These are phyloP conservation scores for Nomada ferruginata DNA, from an alignment of 2,888 invertebrate genomes.

Conservation along the genomic window DNA sequence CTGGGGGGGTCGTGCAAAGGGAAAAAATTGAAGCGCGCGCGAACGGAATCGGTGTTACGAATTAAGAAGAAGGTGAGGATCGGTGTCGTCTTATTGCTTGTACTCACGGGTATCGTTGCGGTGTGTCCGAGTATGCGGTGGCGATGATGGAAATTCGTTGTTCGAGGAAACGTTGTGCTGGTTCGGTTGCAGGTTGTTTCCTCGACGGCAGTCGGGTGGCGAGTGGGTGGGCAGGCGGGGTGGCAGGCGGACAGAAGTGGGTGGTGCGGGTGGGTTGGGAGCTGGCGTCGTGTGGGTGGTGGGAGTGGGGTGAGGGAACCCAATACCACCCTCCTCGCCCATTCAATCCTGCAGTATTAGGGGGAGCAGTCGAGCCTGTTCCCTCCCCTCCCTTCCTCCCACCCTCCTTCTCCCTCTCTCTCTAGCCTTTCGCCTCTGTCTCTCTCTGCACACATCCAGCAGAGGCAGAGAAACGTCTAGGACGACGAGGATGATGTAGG, in stretches of 20 bases:
- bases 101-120: constrained; percentile 16
- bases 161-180: constrained; percentile 77
- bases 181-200: constrained; percentile 83
- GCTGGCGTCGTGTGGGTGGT: constrained; percentile 76
- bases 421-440: background rate
- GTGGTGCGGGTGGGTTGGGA: constrained; percentile 76
- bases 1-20: background rate
- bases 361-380: constrained; percentile 74
- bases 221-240: constrained; percentile 84
- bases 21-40: constrained; percentile 12
- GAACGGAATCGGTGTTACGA: background rate
- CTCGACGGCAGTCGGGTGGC: constrained; percentile 84
- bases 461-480: constrained; percentile 49
- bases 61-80: background rate
- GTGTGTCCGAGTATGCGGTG: constrained; percentile 17
- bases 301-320: constrained; percentile 81
- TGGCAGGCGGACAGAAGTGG: constrained; percentile 80
- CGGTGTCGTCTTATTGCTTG: constrained; percentile 5
- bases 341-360: constrained; percentile 77
- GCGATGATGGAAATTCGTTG: constrained; percentile 73
- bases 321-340: constrained; percentile 80
- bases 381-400: constrained; percentile 43
- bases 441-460: constrained; percentile 55
- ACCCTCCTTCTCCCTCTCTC: background rate
- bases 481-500: constrained; percentile 58